phyloP scores from a whole-genome alignment of 2,888 invertebrate species.

The Imbricaverruca yamaguchii region DNA sequence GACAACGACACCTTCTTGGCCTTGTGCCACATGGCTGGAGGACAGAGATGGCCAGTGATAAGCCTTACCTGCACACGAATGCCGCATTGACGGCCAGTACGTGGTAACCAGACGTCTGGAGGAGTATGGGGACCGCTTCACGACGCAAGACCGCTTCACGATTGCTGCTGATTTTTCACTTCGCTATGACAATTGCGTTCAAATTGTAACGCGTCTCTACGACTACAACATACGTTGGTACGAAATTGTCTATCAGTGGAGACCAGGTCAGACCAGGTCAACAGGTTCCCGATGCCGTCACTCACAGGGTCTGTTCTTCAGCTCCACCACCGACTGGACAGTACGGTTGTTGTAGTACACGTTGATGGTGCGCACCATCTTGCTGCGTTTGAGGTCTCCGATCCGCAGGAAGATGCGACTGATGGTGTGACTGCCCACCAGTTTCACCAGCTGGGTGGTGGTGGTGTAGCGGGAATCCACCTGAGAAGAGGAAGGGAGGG shows the following conservation, averaged over 20 bases:
- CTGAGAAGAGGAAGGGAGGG: constrained; percentile 38
- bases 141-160: too few relatives aligned
- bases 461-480: constrained; percentile 96
- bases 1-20: constrained; percentile 85
- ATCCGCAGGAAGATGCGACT: constrained; percentile 87
- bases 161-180: too few relatives aligned
- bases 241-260: too few relatives aligned
- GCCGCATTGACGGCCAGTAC: too few relatives aligned
- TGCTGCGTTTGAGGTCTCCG: constrained; percentile 88
- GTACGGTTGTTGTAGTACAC: constrained; percentile 94
- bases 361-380: constrained; percentile 93
- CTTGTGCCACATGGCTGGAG: constrained; percentile 82
- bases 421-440: constrained; percentile 90
- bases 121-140: too few relatives aligned
- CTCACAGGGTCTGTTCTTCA: constrained; percentile 81
- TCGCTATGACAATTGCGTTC: too few relatives aligned
- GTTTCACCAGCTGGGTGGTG: constrained; percentile 92
- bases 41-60: neutral
- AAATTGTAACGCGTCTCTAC: too few relatives aligned
- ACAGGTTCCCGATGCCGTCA: neutral
- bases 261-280: too few relatives aligned
- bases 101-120: too few relatives aligned
- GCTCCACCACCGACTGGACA: constrained; percentile 92
- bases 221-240: too few relatives aligned
- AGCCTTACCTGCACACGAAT: too few relatives aligned